These are phyloP conservation scores for Sericinus montela DNA, from an alignment of 2,888 invertebrate genomes.

Conservation along the genomic window DNA sequence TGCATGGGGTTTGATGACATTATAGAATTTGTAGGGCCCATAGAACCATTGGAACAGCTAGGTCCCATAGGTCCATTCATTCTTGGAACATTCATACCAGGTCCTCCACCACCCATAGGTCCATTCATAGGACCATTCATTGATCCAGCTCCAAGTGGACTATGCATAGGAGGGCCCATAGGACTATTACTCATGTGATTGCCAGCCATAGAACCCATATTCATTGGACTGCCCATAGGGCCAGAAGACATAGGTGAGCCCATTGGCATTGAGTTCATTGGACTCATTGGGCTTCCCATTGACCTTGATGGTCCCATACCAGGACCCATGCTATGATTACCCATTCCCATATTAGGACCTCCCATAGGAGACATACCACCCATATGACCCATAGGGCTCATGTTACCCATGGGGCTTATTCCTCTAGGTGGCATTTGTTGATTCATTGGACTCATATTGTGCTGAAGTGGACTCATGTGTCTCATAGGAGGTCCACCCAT, in stretches of 20 bases:
- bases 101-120: conserved; percentile 80
- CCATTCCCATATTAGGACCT: conserved; percentile 84
- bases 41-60: conserved; percentile 77
- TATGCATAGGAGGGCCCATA: conserved; percentile 88
- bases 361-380: conserved; percentile 85
- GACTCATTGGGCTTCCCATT: conserved; percentile 87
- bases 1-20: conserved; percentile 77
- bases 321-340: conserved; percentile 81
- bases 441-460: conserved; percentile 81
- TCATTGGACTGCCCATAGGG: conserved; percentile 87
- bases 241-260: conserved; percentile 85
- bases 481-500: conserved; percentile 83
- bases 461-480: conserved; percentile 81
- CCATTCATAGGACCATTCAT: conserved; percentile 82
- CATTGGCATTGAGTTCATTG: conserved; percentile 86
- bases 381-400: conserved; percentile 85
- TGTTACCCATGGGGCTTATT: conserved; percentile 84
- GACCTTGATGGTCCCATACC: conserved; percentile 80
- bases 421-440: conserved; percentile 82
- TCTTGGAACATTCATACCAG: conserved; percentile 75
- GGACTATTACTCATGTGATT: conserved; percentile 84
- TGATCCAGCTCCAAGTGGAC: conserved; percentile 80
- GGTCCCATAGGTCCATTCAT: conserved; percentile 79
- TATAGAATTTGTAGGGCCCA: conserved; percentile 77
- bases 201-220: conserved; percentile 81